A percentile compares a stretch with the other conserved stretches of the same genome.
Conservation (phyloP, 2,113 vertebrate species). For the Eupsittula cactorum region DNA sequence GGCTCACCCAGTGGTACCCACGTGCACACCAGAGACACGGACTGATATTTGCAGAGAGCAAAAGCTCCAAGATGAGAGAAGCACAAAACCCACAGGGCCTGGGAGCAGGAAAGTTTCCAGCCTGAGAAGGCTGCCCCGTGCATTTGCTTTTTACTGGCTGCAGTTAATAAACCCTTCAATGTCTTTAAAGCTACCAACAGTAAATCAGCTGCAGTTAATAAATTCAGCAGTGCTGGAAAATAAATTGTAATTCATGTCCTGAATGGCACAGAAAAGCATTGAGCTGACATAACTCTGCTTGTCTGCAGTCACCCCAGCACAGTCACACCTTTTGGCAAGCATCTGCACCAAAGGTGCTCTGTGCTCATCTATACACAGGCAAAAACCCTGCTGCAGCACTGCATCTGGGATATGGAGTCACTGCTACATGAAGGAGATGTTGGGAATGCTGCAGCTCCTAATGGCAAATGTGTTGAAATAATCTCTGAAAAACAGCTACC, state of each 20-base stretch:
- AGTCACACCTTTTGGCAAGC: background rate
- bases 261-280: background rate
- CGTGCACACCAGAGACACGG: background rate
- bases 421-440: rapidly evolving
- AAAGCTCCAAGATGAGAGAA: background rate
- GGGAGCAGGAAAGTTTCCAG: background rate
- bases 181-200: background rate
- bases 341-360: background rate
- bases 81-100: background rate
- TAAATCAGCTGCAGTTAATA: constrained; percentile 29
- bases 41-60: background rate
- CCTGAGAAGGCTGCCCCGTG: background rate
- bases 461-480: background rate
- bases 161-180: background rate
- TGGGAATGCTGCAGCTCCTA: background rate
- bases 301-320: background rate
- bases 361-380: background rate
- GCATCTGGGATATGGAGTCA: background rate
- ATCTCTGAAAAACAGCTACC: background rate
- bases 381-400: background rate
- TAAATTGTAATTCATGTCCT: background rate
- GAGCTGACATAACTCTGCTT: background rate
- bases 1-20: background rate
- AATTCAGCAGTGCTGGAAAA: background rate
- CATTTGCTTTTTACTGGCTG: background rate